Conservation (phyloP, 1,140 invertebrate genomes). For the Venturia canescens region DNA sequence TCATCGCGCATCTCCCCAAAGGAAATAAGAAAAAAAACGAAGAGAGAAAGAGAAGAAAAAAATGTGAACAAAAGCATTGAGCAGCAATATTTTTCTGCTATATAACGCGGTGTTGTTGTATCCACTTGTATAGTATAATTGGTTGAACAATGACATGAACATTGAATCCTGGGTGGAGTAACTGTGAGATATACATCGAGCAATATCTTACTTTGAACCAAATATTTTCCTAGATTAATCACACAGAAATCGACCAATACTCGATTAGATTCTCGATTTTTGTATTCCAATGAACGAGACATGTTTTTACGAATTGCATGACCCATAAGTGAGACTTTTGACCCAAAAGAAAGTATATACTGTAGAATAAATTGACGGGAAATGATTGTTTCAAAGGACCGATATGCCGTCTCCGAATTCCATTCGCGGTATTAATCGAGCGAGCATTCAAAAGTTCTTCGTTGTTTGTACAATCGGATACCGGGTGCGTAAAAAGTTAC, state of each 20-base stretch:
- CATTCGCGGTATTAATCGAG: background rate
- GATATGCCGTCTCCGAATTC: slow-evolving; percentile 8
- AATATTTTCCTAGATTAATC: no score
- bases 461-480: background rate
- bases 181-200: background rate
- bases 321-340: background rate
- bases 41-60: slow-evolving; percentile 35
- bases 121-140: no score
- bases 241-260: slow-evolving; percentile 2
- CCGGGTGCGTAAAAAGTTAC: no score
- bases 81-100: no score
- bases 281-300: no score
- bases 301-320: background rate
- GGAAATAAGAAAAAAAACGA: slow-evolving; percentile 46
- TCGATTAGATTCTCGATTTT: background rate
- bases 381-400: slow-evolving; percentile 4
- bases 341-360: slow-evolving; percentile 4
- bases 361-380: background rate
- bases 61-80: slow-evolving; percentile 22
- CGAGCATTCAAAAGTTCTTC: background rate
- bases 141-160: no score
- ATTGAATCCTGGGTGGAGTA: no score
- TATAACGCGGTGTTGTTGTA: no score
- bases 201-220: slow-evolving; percentile 40
- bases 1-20: slow-evolving; percentile 60